phyloP scores from a whole-genome alignment of 2,113 vertebrate genomes.

The cattle (Bos taurus) region ARS-UCD2.0 NC_037332.1:10679501-10680000 shows the following conservation, averaged over 20 bases:
- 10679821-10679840: background rate
- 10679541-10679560: background rate
- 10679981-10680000: background rate
- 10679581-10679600: background rate
- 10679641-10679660: background rate
- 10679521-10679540: background rate
- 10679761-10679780: background rate
- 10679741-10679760: background rate
- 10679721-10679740: background rate
- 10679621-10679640: background rate
- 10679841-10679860: constrained; percentile 1
- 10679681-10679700: background rate
- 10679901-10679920: constrained; percentile 16
- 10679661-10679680: background rate
- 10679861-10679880: background rate
- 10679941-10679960: background rate
- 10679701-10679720: background rate
- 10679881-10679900: background rate
- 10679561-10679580: background rate
- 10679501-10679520: background rate
- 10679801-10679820: background rate
- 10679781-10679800: background rate
- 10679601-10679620: background rate
- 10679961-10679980: background rate
- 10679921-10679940: background rate